Conservation (phyloP, 2,113 vertebrate species). For the Garra rufa region DNA sequence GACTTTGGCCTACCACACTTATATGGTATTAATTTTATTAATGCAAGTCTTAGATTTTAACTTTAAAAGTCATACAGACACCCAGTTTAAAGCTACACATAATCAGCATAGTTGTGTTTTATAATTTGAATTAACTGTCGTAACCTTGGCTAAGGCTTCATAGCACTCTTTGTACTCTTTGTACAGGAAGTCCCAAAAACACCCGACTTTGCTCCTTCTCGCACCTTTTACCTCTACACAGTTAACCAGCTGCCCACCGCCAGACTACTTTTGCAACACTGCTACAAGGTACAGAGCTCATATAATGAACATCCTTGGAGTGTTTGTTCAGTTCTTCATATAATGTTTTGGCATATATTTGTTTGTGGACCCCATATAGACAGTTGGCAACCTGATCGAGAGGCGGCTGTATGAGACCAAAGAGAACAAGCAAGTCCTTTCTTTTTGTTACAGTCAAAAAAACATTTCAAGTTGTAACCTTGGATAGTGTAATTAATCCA, state of each 20-base stretch:
- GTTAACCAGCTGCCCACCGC: constrained; percentile 84
- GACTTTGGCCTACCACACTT: no score
- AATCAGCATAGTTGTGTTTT: no score
- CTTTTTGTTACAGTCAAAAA: not conserved
- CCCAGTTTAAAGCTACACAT: no score
- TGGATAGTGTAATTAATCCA: no score
- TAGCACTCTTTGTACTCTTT: constrained; percentile 24
- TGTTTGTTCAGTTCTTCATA: not conserved
- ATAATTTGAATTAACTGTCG: not conserved
- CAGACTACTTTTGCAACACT: constrained; percentile 87
- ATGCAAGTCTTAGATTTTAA: no score
- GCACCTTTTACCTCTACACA: constrained; percentile 94
- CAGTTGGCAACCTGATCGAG: constrained; percentile 90
- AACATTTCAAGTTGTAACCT: no score
- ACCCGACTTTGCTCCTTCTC: constrained; percentile 90
- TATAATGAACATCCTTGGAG: not conserved
- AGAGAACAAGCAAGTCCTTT: constrained; percentile 89
- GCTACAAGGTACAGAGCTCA: constrained; percentile 84
- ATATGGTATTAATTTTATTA: no score
- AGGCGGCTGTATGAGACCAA: constrained; percentile 87
- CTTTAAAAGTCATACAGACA: no score
- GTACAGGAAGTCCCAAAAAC: constrained; percentile 94
- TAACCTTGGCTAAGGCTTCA: not conserved
- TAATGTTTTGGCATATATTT: constrained; percentile 33
- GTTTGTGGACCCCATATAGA: constrained; percentile 72